A percentile compares a stretch with the other conserved stretches of the same genome.
These are phyloP conservation scores for Vespertilio murinus DNA, from an alignment of 2,797 vertebrate genomes.

Conservation along the genomic window DNA sequence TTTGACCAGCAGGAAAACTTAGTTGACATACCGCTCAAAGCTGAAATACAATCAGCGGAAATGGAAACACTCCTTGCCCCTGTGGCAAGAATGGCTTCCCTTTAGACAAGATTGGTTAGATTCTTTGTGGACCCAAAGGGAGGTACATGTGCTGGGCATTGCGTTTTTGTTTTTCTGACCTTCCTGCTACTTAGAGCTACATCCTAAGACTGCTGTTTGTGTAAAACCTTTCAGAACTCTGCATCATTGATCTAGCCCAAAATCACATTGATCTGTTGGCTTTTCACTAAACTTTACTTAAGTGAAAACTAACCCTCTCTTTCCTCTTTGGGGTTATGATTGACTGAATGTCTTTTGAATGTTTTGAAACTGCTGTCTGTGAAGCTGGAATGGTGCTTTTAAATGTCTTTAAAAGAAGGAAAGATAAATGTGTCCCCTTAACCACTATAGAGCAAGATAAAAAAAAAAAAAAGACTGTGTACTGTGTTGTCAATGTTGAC, in stretches of 20 bases:
- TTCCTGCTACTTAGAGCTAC: slow-evolving; percentile 61
- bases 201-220: slow-evolving; percentile 46
- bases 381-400: slow-evolving; percentile 32
- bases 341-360: slow-evolving; percentile 55
- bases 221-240: slow-evolving; percentile 43
- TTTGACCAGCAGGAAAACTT: slow-evolving; percentile 69
- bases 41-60: slow-evolving; percentile 56
- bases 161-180: slow-evolving; percentile 68
- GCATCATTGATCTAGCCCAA: slow-evolving; percentile 45
- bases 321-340: slow-evolving; percentile 64
- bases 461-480: background rate
- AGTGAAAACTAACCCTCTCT: slow-evolving; percentile 65
- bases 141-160: slow-evolving; percentile 49
- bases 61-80: slow-evolving; percentile 63
- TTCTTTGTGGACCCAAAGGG: slow-evolving; percentile 69
- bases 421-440: slow-evolving; percentile 49
- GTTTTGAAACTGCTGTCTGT: slow-evolving; percentile 9
- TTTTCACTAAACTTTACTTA: slow-evolving; percentile 68
- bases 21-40: slow-evolving; percentile 36
- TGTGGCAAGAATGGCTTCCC: slow-evolving; percentile 51
- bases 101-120: slow-evolving; percentile 6
- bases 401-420: slow-evolving; percentile 58
- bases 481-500: background rate
- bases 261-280: background rate
- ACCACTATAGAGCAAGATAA: background rate